Conservation (phyloP, 2,888 invertebrate genomes). For the Watsonalla binaria region DNA sequence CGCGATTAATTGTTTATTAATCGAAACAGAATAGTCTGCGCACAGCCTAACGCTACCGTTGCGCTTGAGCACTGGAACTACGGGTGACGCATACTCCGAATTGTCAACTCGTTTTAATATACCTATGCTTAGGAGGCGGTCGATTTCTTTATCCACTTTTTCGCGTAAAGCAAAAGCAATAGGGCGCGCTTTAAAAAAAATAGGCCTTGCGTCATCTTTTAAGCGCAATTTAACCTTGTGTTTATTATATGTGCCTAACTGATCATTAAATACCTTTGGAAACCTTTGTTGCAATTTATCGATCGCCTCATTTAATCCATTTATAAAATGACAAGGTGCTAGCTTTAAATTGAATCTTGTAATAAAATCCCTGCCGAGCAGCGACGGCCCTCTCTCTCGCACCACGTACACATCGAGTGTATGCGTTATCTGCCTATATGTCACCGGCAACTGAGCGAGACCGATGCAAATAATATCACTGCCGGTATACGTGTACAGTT, state of each 20-base stretch:
- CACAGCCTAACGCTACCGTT: constrained; percentile 7
- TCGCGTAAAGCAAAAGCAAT: constrained; percentile 16
- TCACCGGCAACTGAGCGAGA: constrained; percentile 1
- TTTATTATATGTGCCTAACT: constrained; percentile 11
- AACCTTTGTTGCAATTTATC: constrained; percentile 3
- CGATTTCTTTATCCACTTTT: constrained; percentile 15
- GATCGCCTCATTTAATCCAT: neutral
- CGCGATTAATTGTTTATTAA: constrained; percentile 11
- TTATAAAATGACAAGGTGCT: constrained; percentile 5
- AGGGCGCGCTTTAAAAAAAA: constrained; percentile 15
- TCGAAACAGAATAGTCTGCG: constrained; percentile 7
- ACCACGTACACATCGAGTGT: constrained; percentile 14
- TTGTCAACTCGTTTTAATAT: constrained; percentile 15
- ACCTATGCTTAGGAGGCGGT: constrained; percentile 11
- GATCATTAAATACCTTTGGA: constrained; percentile 7
- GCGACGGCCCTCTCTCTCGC: constrained; percentile 16
- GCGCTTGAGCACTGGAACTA: neutral
- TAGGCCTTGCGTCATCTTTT: constrained; percentile 6
- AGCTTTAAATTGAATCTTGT: constrained; percentile 12
- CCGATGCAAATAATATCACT: constrained; percentile 12
- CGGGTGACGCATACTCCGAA: constrained; percentile 5
- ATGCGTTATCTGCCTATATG: constrained; percentile 8
- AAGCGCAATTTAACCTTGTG: constrained; percentile 11
- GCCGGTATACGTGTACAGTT: constrained; percentile 13
- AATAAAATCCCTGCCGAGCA: constrained; percentile 7